Base-by-base conservation (phyloP, 2,888 invertebrate genomes). In the Gnatocerus cornutus region DNA sequence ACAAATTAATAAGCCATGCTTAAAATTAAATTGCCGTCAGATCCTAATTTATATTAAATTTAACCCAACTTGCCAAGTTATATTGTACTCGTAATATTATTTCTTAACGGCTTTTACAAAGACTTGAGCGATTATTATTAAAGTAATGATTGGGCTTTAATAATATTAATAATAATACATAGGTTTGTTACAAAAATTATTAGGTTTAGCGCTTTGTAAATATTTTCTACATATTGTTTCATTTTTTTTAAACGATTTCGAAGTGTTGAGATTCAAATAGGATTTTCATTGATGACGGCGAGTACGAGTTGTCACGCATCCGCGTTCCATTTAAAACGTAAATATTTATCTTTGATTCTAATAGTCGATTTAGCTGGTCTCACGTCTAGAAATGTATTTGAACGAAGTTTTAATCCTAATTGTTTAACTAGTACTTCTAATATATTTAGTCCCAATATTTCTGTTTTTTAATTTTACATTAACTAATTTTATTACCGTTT, bases 241-340 rank as follows among this genome's bases (percentile, higher is more conserved):
- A n/a, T n/a, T n/a, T n/a, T n/a, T n/a, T n/a, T n/a, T n/a, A n/a
- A n/a, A n/a, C n/a, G n/a, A n/a, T n/a, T n/a, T n/a, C n/a, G 21
- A 21, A 3, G 21, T 1, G 4, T 21, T 1, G 21, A 21, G 21
- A 21, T 21, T 21, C 4, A 21, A 21, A 21, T 21, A 21, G 21
- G 4, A 21, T 21, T 21, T 21, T 21, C 21, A 21, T 21, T 21
- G 21, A 21, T 4, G 21, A 21, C 2, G 4, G 21, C 21, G 33
- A 33, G 3, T 9, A n/a, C n/a, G 33, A n/a, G n/a, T 7, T 33
- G 3, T 53, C 16, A 33, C 9, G 14, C 12, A 9, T 33, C 33
- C 33, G n/a, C n/a, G 33, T 39, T 61, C 50, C 48, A 61, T 61
- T 50, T 61, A 50, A 53, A 63, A n/a, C 53, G 63, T 46, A 52